phyloP scores from a whole-genome alignment of 2,797 vertebrate species.

The Selene dorsalis region DNA sequence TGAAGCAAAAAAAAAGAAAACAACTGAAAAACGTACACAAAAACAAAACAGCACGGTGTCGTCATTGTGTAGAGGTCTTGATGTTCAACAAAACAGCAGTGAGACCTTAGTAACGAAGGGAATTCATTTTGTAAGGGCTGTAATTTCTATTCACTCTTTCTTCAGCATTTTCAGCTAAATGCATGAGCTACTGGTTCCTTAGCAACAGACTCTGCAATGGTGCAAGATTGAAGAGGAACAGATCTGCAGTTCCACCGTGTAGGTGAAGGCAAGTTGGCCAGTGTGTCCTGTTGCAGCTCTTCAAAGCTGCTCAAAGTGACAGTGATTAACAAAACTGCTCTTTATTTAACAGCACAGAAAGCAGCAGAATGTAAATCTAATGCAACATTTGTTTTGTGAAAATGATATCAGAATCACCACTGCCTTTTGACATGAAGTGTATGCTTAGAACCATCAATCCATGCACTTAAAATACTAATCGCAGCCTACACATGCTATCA shows the following conservation, averaged over 20 bases:
- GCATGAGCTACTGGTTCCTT: slow-evolving; percentile 84
- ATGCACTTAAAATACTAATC: background rate
- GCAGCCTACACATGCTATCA: slow-evolving; percentile 2
- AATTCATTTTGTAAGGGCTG: slow-evolving; percentile 72
- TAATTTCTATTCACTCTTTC: slow-evolving; percentile 76
- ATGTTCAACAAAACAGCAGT: slow-evolving; percentile 63
- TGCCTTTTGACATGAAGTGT: background rate
- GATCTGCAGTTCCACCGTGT: slow-evolving; percentile 81
- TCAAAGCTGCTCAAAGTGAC: slow-evolving; percentile 54
- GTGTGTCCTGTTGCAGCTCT: slow-evolving; percentile 59
- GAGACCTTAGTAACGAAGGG: slow-evolving; percentile 50
- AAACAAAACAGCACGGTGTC: slow-evolving; percentile 7
- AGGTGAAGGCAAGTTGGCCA: slow-evolving; percentile 76
- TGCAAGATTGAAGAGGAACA: slow-evolving; percentile 81
- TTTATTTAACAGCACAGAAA: slow-evolving; percentile 41
- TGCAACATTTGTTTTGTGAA: background rate
- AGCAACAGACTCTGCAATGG: slow-evolving; percentile 88
- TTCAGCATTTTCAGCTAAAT: slow-evolving; percentile 79
- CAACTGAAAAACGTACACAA: too few species aligned
- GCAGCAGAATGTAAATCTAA: slow-evolving; percentile 8
- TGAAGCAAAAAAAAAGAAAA: slow-evolving; percentile 5
- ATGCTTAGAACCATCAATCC: slow-evolving; percentile 9
- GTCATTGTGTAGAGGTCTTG: slow-evolving; percentile 44
- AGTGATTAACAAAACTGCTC: slow-evolving; percentile 38
- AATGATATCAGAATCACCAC: background rate